phyloP scores from a whole-genome alignment of 2,113 vertebrate species.

The Nothoprocta pentlandii region DNA sequence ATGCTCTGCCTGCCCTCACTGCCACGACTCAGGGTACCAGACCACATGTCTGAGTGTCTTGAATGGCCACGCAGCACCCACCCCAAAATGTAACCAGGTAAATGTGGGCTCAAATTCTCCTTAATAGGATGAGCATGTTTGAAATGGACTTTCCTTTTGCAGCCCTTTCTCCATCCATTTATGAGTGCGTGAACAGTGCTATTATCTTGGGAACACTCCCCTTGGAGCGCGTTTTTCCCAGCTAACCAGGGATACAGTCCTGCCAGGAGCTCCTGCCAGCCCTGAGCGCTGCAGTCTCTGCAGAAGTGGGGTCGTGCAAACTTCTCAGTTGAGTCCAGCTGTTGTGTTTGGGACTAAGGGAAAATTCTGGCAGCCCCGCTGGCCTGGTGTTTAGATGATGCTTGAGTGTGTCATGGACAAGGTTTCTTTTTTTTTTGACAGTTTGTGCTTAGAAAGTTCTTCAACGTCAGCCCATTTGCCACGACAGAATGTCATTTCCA shows the following conservation, averaged over 20 bases:
- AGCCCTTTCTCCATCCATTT: constrained; percentile 44
- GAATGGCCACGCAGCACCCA: not conserved
- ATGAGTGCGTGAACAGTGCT: not conserved
- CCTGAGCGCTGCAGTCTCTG: not conserved
- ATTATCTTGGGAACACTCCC: not conserved
- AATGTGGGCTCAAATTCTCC: not conserved
- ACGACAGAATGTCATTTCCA: not conserved
- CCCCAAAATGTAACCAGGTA: not conserved
- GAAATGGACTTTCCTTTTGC: constrained; percentile 13
- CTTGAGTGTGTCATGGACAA: constrained; percentile 1
- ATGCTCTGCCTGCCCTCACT: not conserved
- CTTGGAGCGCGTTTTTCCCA: not conserved
- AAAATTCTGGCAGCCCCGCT: not conserved
- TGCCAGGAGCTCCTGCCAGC: not conserved
- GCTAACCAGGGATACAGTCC: not conserved
- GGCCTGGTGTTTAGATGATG: constrained; percentile 28
- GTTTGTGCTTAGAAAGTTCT: constrained; percentile 20
- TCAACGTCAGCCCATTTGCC: not conserved
- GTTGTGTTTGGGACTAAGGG: not conserved
- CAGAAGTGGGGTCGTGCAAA: not conserved
- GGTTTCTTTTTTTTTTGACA: not conserved
- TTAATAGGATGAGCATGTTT: not conserved
- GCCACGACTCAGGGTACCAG: not conserved
- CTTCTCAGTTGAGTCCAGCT: not conserved
- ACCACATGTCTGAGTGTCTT: not conserved